These are phyloP conservation scores for Lutjanus erythropterus DNA, from an alignment of 2,113 vertebrate genomes.

Conservation along the genomic window DNA sequence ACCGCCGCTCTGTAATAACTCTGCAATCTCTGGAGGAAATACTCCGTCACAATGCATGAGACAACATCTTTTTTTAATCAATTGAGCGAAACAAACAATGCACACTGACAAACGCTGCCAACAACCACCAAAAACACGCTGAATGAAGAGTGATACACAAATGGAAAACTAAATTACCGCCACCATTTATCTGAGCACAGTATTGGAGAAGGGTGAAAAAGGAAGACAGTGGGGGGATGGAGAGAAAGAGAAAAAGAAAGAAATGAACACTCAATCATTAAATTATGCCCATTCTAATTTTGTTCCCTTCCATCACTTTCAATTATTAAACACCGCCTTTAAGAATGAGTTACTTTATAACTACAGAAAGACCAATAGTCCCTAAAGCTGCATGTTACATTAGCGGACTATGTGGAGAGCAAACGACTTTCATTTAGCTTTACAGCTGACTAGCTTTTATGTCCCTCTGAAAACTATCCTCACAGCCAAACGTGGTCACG, in stretches of 20 bases:
- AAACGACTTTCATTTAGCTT: slow-evolving; percentile 90
- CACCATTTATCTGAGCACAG: slow-evolving; percentile 88
- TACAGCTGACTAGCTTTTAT: slow-evolving; percentile 88
- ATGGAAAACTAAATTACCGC: slow-evolving; percentile 90
- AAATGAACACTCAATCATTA: slow-evolving; percentile 84
- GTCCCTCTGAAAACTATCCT: slow-evolving; percentile 84
- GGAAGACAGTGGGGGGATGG: slow-evolving; percentile 61
- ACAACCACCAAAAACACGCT: slow-evolving; percentile 58
- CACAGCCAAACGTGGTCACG: slow-evolving; percentile 71
- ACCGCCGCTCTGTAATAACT: slow-evolving; percentile 86
- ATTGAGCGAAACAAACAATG: slow-evolving; percentile 79
- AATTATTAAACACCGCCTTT: slow-evolving; percentile 88
- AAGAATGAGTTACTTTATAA: slow-evolving; percentile 88
- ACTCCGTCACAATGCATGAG: slow-evolving; percentile 81
- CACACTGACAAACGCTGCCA: slow-evolving; percentile 64
- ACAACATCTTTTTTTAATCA: slow-evolving; percentile 84
- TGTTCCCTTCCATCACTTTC: slow-evolving; percentile 89
- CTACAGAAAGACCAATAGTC: slow-evolving; percentile 90
- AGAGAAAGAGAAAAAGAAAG: slow-evolving; percentile 63
- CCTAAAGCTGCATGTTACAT: slow-evolving; percentile 88
- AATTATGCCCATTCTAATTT: slow-evolving; percentile 91
- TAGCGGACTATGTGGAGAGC: slow-evolving; percentile 82
- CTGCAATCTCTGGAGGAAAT: slow-evolving; percentile 90
- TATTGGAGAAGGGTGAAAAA: slow-evolving; percentile 64
- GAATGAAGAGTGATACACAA: slow-evolving; percentile 71